Percentiles rank a stretch among this genome's conserved stretches.
Evolutionary conservation across 2,113 vertebrate species (phyloP).

Genomic region (Antechinus flavipes): DNA sequence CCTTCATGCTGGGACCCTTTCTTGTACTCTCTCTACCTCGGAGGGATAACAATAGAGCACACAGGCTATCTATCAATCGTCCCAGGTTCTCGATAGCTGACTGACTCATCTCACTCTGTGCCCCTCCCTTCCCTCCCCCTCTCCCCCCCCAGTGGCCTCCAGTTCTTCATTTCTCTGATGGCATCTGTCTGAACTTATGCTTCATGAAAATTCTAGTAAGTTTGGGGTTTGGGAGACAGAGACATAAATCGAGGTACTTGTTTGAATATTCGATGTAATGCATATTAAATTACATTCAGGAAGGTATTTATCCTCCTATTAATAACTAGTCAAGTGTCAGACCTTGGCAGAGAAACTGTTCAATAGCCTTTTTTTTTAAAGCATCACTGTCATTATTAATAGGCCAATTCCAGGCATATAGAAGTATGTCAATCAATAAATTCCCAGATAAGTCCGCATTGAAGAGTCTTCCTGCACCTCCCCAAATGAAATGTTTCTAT

Average conservation of each 20-base stretch:
- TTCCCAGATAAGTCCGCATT: conserved; percentile 65
- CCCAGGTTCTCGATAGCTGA: neutral
- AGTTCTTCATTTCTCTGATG: conserved; percentile 46
- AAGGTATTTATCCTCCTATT: conserved; percentile 41
- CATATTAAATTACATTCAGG: conserved; percentile 52
- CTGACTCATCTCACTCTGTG: neutral
- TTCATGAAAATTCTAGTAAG: conserved; percentile 49
- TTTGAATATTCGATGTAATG: conserved; percentile 39
- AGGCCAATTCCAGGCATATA: conserved; percentile 69
- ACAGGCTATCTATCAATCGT: neutral
- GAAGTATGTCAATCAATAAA: conserved; percentile 74
- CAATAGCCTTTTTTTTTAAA: conserved; percentile 56
- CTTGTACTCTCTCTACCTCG: neutral
- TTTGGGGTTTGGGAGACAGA: conserved; percentile 52
- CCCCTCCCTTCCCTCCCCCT: neutral
- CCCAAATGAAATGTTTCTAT: conserved; percentile 60
- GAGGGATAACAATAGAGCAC: neutral
- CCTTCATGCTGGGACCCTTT: neutral
- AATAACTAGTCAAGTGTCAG: conserved; percentile 31
- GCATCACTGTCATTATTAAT: conserved; percentile 51
- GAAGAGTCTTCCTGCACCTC: conserved; percentile 72
- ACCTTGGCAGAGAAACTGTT: conserved; percentile 64
- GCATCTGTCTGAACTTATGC: conserved; percentile 43
- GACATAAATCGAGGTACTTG: conserved; percentile 31
- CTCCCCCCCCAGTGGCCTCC: neutral